Base-by-base conservation (phyloP, 2,113 vertebrate genomes). In the Jacana jacana region DNA sequence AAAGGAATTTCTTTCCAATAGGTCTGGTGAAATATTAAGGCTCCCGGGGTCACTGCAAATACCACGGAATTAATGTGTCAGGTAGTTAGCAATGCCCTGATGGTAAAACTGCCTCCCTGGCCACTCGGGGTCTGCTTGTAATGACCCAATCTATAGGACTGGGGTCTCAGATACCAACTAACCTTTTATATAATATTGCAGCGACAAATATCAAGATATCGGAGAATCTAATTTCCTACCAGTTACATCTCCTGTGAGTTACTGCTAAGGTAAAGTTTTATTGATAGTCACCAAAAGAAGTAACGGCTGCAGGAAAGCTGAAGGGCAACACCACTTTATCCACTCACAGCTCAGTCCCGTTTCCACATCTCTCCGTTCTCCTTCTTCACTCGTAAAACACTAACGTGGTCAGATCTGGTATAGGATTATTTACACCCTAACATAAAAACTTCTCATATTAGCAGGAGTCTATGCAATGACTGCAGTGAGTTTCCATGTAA, bases 1-100 rank as follows among this genome's bases (percentile, higher is more conserved):
- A 66, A 31, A 72, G 11, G 17, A 1, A 20, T 40, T 66, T 61
- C 46, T 66, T 88, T 33, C 76, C 68, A 61, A 0, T 7, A 20
- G 15, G 39, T 31, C 44, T 60, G 57, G 11, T 52, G 77, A 69
- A 82, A 77, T 78, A 58, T 35, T 58, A 68, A 64, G 65, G 42
- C 42, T 88, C 20, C 31, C 17, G 15, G 30, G 48, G 42, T 39
- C 12, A 1, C 49, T 95, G 80, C 95, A 96, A 96, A 96, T 86
- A 93, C 55, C 72, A 33, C 19, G n/a, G 71, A 89, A 86, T 96
- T 78, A 91, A 96, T 70, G 81, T 40, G 77, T 84, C 39, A 28
- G 80, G 89, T 77, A 28, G 28, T 76, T 93, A 60, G 35, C 51
- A 85, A 69, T 63, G 72, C 46, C 88, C 39, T 48, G n/a, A 31